These are phyloP conservation scores for Corythaixoides concolor DNA, from an alignment of 2,113 vertebrate genomes.

Conservation along the genomic window DNA sequence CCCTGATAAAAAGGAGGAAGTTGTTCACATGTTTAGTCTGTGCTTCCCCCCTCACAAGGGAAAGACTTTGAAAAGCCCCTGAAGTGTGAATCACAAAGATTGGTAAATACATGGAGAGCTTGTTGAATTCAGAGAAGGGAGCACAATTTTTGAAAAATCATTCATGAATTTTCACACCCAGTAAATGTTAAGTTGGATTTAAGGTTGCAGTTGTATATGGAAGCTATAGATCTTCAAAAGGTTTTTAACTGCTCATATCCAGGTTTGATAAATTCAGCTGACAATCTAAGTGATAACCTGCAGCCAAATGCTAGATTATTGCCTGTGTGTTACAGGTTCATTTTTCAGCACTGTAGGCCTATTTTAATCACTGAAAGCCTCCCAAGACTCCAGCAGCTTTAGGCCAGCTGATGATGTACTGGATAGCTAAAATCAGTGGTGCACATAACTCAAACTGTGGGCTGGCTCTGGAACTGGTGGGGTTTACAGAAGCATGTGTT, in stretches of 20 bases:
- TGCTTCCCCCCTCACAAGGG: background rate
- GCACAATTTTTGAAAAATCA: background rate
- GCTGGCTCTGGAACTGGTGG: background rate
- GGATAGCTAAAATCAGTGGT: background rate
- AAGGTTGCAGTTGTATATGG: background rate
- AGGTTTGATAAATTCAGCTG: conserved; percentile 24
- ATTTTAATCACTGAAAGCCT: background rate
- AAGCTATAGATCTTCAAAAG: background rate
- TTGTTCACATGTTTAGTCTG: background rate
- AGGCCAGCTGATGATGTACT: background rate
- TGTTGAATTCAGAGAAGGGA: background rate
- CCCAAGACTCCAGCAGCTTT: background rate
- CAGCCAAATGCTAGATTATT: conserved; percentile 7
- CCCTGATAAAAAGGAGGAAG: background rate
- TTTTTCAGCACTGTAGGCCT: background rate
- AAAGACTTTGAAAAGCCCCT: background rate
- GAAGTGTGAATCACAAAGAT: conserved; percentile 17
- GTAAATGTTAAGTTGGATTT: background rate
- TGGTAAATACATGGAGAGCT: background rate
- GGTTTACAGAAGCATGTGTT: background rate
- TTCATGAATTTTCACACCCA: background rate
- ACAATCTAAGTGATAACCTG: background rate
- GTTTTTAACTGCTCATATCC: background rate
- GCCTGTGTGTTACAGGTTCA: background rate
- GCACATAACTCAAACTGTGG: background rate